These are phyloP conservation scores for Lagopus leucura DNA, from an alignment of 2,113 vertebrate genomes.

Conservation along the genomic window DNA sequence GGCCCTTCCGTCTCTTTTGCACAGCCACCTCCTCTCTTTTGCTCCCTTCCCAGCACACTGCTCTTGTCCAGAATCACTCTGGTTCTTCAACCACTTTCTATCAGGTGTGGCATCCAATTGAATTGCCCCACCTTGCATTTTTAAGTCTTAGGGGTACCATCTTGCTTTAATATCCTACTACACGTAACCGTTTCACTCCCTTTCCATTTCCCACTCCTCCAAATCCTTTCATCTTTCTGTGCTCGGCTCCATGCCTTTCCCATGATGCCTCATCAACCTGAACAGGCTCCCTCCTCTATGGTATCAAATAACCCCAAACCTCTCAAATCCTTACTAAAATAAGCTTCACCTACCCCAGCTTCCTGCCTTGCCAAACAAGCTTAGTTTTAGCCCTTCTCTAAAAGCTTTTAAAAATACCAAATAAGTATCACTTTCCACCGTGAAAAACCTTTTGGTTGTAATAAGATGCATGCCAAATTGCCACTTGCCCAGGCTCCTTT, in stretches of 20 bases:
- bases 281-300: not conserved
- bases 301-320: constrained; percentile 14
- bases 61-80: not conserved
- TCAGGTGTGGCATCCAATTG: not conserved
- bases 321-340: constrained; percentile 38
- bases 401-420: constrained; percentile 36
- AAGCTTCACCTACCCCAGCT: not conserved
- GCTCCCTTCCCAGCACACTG: not conserved
- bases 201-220: not conserved
- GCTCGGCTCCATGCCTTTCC: not conserved
- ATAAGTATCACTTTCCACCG: constrained; percentile 14
- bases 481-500: constrained; percentile 22
- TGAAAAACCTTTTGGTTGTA: not conserved
- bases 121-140: not conserved
- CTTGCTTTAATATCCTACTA: not conserved
- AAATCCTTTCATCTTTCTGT: not conserved
- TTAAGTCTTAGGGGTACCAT: not conserved
- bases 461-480: constrained; percentile 17
- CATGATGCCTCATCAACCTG: not conserved
- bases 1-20: not conserved
- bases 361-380: constrained; percentile 13
- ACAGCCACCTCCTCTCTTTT: not conserved
- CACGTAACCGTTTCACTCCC: not conserved
- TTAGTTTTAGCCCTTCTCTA: not conserved
- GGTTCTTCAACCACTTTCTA: not conserved